Evolutionary conservation across 2,888 invertebrate genomes (phyloP).

Genomic region (Orthosia gothica): DNA sequence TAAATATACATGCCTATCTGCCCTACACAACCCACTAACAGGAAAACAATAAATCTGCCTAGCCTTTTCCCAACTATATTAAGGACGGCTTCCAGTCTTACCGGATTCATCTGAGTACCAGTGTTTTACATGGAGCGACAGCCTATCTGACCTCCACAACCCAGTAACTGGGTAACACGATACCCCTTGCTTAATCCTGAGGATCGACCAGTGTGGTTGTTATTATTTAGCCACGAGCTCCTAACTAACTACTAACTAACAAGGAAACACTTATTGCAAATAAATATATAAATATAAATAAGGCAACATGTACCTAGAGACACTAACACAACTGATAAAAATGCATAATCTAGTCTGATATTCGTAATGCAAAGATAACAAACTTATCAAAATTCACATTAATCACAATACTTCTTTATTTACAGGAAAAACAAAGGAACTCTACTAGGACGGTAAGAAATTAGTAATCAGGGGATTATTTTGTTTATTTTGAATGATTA

Average conservation of each 20-base stretch:
- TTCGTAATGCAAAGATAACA: slow-evolving; percentile 24
- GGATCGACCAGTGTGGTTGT: too few relatives aligned
- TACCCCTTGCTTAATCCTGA: too few relatives aligned
- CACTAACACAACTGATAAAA: slow-evolving; percentile 18
- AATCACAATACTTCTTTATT: slow-evolving; percentile 61
- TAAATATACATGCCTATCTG: not conserved
- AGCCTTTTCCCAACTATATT: too few relatives aligned
- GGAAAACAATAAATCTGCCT: too few relatives aligned
- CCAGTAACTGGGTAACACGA: too few relatives aligned
- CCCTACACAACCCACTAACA: too few relatives aligned
- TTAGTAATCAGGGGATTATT: slow-evolving; percentile 64
- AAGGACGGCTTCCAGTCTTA: too few relatives aligned
- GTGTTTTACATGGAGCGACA: too few relatives aligned
- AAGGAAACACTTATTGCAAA: slow-evolving; percentile 1
- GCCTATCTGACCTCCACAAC: too few relatives aligned
- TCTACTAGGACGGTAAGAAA: slow-evolving; percentile 83
- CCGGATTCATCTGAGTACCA: too few relatives aligned
- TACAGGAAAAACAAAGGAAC: slow-evolving; percentile 86
- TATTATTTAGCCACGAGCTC: too few relatives aligned
- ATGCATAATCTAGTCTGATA: slow-evolving; percentile 8
- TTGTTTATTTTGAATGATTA: not conserved
- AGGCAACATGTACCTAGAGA: slow-evolving; percentile 4
- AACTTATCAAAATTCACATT: slow-evolving; percentile 24
- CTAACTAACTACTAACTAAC: too few relatives aligned
- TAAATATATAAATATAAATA: not conserved